A percentile compares a stretch with the other conserved stretches of the same genome.
Evolutionary conservation across 2,113 vertebrate species (phyloP).

Genomic region (Hippocampus zosterae): DNA sequence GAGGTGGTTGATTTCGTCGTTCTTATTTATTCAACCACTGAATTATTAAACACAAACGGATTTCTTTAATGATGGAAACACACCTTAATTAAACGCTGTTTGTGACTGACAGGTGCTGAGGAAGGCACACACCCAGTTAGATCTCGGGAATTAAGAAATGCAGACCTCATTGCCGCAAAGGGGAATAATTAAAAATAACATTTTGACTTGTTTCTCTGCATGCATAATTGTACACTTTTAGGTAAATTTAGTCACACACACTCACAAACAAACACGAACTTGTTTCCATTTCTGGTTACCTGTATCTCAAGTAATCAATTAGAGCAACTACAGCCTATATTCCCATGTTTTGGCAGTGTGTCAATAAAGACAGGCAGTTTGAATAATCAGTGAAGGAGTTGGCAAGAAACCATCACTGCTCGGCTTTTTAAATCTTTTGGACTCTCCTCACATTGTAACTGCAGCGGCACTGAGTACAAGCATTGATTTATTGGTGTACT

Average conservation of each 20-base stretch:
- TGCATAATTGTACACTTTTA: background rate
- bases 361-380: slow-evolving; percentile 30
- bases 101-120: slow-evolving; percentile 20
- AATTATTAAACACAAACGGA: background rate
- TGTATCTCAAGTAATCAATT: slow-evolving; percentile 11
- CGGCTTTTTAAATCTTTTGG: background rate
- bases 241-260: background rate
- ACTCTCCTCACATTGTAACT: background rate
- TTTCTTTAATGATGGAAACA: background rate
- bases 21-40: background rate
- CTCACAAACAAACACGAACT: too few relatives aligned
- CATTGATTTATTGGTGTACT: slow-evolving; percentile 1
- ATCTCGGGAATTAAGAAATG: slow-evolving; percentile 7
- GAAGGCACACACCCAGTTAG: slow-evolving; percentile 6
- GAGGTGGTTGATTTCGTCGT: background rate
- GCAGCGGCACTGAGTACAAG: background rate
- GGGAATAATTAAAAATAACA: slow-evolving; percentile 41
- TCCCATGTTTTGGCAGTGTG: slow-evolving; percentile 18
- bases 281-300: background rate
- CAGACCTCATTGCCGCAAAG: slow-evolving; percentile 11
- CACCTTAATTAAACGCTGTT: slow-evolving; percentile 14
- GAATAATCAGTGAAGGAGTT: slow-evolving; percentile 33
- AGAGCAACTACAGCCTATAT: background rate
- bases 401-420: slow-evolving; percentile 8
- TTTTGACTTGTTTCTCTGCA: slow-evolving; percentile 20